A percentile compares a stretch with the other conserved stretches of the same genome.
Evolutionary conservation across 2,797 vertebrate species (phyloP).

Genomic region (Adelosebastes latens): DNA sequence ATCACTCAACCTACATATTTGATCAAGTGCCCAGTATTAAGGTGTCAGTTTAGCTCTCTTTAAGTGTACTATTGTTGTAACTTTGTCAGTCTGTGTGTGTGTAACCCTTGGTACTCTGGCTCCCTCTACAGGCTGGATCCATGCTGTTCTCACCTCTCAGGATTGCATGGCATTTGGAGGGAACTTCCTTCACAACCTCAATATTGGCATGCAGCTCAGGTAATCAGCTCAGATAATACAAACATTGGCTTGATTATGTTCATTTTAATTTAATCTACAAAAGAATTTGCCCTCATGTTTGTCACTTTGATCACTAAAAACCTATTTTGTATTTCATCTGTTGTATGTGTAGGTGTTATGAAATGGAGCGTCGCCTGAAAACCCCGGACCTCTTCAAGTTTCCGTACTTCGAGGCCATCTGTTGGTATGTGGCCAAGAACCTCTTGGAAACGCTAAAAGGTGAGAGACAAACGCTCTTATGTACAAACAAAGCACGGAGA

Average conservation of each 20-base stretch:
- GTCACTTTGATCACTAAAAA: neutral
- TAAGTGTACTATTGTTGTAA: neutral
- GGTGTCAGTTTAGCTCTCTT: neutral
- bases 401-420: slow-evolving; percentile 99
- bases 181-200: slow-evolving; percentile 99
- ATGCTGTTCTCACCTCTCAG: slow-evolving; percentile 98
- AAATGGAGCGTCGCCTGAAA: slow-evolving; percentile 99
- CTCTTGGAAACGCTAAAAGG: slow-evolving; percentile 97
- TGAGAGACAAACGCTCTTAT: slow-evolving; percentile 62
- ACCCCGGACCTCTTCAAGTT: slow-evolving; percentile 99
- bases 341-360: slow-evolving; percentile 90
- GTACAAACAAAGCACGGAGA: neutral
- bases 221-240: slow-evolving; percentile 54
- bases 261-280: neutral
- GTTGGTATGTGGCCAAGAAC: slow-evolving; percentile 99
- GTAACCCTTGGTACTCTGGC: slow-evolving; percentile 40
- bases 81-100: neutral
- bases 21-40: neutral
- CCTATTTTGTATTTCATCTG: neutral
- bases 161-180: slow-evolving; percentile 99
- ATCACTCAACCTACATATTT: neutral
- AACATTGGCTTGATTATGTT: neutral
- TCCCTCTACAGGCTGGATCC: slow-evolving; percentile 94
- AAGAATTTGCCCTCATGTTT: neutral
- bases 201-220: slow-evolving; percentile 99